Percentiles rank a stretch among this genome's conserved stretches.
phyloP scores from a whole-genome alignment of 2,113 vertebrate genomes.

The Arenaria interpres region DNA sequence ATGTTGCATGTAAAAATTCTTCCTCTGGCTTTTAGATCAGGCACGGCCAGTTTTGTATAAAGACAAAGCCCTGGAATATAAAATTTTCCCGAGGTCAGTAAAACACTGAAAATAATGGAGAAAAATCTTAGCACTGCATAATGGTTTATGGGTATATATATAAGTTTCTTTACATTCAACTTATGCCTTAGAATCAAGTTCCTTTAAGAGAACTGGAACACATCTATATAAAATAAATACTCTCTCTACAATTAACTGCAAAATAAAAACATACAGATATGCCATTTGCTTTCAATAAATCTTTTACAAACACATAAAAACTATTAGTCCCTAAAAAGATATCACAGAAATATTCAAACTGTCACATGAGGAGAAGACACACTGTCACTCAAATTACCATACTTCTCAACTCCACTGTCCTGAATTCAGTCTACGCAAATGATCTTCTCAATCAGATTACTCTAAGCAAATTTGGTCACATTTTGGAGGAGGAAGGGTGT shows the following conservation, averaged over 20 bases:
- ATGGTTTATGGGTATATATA: neutral
- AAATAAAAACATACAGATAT: neutral
- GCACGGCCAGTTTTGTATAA: neutral
- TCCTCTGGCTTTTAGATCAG: neutral
- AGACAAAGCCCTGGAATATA: neutral
- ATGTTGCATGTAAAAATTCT: neutral
- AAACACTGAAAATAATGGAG: neutral
- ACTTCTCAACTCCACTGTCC: neutral
- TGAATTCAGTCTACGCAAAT: neutral
- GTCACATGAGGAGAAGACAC: neutral
- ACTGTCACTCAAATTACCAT: neutral
- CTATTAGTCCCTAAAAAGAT: neutral
- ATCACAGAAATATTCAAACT: neutral
- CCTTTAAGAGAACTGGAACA: neutral
- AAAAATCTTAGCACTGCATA: neutral
- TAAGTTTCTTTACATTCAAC: neutral
- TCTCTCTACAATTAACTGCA: neutral
- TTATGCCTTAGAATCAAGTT: neutral
- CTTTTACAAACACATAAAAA: neutral
- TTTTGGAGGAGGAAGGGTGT: neutral
- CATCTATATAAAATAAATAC: neutral
- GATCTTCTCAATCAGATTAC: neutral
- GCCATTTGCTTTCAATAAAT: neutral
- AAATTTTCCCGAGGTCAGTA: neutral
- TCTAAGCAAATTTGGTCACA: neutral